Base-by-base conservation (phyloP, 2,888 invertebrate genomes). In the Reticulitermes lucifugus region DNA sequence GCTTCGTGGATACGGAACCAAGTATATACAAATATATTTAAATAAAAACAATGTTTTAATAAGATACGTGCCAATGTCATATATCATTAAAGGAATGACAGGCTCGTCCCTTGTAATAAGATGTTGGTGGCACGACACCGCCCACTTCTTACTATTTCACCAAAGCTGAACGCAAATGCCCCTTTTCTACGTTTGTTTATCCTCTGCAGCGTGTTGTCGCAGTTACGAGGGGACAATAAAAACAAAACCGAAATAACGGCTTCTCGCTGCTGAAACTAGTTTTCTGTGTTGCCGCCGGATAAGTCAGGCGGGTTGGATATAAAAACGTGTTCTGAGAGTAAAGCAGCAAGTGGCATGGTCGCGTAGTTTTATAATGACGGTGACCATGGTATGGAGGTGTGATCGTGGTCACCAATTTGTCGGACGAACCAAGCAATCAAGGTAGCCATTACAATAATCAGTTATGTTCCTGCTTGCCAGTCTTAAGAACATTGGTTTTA, bases 401-500 rank as follows among this genome's bases (percentile, higher is more conserved):
- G 77, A 77, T 46, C 77, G 77, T n/a, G 46, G 77, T 77, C 77
- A 77, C 77, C 77, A 77, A 77, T 77, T 77, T 77, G 77, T 77
- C 43, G 46, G 77, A 46, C 25, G 77, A 51, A 77, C 77, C 77
- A 46, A 43, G 77, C 43, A 77, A 46, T 77, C 77, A 77, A 43
- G 77, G 46, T 21, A n/a, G 51, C 41, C 77, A 77, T 77, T 77
- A 77, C 77, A 25, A 46, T 77, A 77, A 77, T 77, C 77, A 46
- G 77, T 77, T 46, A n/a, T 46, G 77, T 46, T 35, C 41, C 10
- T 12, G 12, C n/a, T 77, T 46, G n/a, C 18, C 60, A 21, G 60
- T 60, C 21, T 60, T 18, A 60, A 60, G 14, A 60, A 60, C 60
- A 60, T 60, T n/a, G n/a, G 60, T 21, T 60, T 60, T 18, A 6